phyloP scores from a whole-genome alignment of 1,140 invertebrate genomes.

The Drosophila lacertosa region DNA sequence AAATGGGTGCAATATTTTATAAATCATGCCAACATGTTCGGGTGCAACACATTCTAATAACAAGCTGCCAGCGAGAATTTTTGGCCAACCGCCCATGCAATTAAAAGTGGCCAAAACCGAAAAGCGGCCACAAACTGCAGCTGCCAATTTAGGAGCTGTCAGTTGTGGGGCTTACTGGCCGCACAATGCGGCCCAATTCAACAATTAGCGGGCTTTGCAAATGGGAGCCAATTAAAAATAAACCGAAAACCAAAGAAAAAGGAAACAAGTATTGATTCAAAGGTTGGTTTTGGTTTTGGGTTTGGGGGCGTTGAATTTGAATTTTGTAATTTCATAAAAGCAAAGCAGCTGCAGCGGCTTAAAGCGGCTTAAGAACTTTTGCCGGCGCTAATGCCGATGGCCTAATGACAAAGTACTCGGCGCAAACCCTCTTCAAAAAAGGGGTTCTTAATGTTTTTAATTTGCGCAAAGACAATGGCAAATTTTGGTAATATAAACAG shows the following conservation, averaged over 20 bases:
- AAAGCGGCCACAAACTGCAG: slow-evolving; percentile 62
- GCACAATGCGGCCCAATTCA: slow-evolving; percentile 28
- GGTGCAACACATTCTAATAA: not conserved
- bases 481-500: slow-evolving; percentile 29
- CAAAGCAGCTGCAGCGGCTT: slow-evolving; percentile 64
- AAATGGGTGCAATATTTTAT: not conserved
- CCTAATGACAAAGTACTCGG: slow-evolving; percentile 57
- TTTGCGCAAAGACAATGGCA: slow-evolving; percentile 28
- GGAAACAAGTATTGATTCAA: slow-evolving; percentile 37
- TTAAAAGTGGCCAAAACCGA: slow-evolving; percentile 26
- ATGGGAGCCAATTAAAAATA: slow-evolving; percentile 52
- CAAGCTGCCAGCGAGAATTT: not conserved
- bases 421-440: slow-evolving; percentile 37
- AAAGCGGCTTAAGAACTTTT: slow-evolving; percentile 62
- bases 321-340: slow-evolving; percentile 53
- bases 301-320: slow-evolving; percentile 47
- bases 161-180: slow-evolving; percentile 45
- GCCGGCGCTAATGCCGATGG: slow-evolving; percentile 50
- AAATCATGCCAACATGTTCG: not conserved
- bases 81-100: not conserved
- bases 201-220: slow-evolving; percentile 44
- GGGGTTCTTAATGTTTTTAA: slow-evolving; percentile 57
- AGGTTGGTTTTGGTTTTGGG: slow-evolving; percentile 13
- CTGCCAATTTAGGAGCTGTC: slow-evolving; percentile 32
- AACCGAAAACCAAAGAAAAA: not conserved